Evolutionary conservation across 1,140 invertebrate species (phyloP), one percentile per base, ranked within the genome.

Genomic region (Andricus grossulariae): DNA sequence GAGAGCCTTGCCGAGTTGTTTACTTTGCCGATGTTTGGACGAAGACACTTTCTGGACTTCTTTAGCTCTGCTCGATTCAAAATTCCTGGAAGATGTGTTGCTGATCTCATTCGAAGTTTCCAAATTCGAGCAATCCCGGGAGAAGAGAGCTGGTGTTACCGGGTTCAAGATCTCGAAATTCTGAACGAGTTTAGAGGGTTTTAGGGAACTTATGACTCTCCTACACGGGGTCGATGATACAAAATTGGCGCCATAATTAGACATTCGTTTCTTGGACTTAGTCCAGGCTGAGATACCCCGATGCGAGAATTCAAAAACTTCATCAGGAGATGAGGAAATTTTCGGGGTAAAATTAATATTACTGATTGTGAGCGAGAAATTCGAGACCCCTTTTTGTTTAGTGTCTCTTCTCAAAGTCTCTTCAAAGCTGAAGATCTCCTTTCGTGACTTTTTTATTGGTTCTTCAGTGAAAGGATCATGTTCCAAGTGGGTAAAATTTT

Each of bases 21-120:
- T 73, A 51, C 85, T 85, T 73, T 75, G 78, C 21, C 32, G 32
- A 32, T 2, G 32, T 6, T 60, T 85, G 15, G 88, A 87, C 10
- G 89, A 87, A 11, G 89, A 88, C 32, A 90, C 88, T 73, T 86
- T 85, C 7, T 88, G 71, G 10, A 88, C 75, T n/a, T 87, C 83
- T 72, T 82, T 86, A 3, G 76, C 84, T 13, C 80, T 80, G 32
- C 72, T 81, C 52, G 77, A 52, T 54, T 82, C 81, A 15, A 50
- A 25, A 16, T 71, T 74, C 50, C 74, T 81, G 6, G n/a, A 18
- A 2, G 71, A 32, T 5, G 52, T 73, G 70, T 73, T 66, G 73
- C 8, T 45, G 18, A 74, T 32, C 16, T 21, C 50, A 70, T 15
- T 32, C 2, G 32, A 32, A 32, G 32, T 71, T 19, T 15, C 50